Percentiles rank a stretch among this genome's conserved stretches.
These are phyloP conservation scores for Salvelinus alpinus DNA, from an alignment of 2,113 vertebrate species.

Conservation along the genomic window DNA sequence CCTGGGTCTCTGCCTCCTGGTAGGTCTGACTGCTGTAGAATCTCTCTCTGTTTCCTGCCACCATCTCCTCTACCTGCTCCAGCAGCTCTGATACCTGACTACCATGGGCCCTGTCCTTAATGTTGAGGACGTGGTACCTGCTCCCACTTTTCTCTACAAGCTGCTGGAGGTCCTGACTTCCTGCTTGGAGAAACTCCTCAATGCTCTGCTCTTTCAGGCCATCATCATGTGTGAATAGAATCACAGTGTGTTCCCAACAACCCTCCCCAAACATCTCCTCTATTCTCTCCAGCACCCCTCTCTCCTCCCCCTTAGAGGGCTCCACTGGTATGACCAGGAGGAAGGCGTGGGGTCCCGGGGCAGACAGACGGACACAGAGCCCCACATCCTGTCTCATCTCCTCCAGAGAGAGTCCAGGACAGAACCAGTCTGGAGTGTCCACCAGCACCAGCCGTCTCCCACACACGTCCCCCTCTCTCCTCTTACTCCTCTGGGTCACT, in stretches of 20 bases:
- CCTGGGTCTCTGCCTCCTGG: too few species aligned
- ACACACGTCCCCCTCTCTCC: constrained; percentile 14
- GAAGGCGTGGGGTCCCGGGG: constrained; percentile 17
- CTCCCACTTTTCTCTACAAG: constrained; percentile 15
- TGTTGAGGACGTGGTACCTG: too few species aligned
- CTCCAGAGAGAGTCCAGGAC: not conserved
- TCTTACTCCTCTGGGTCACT: constrained; percentile 10
- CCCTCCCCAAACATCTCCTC: constrained; percentile 25
- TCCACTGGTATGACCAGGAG: constrained; percentile 24
- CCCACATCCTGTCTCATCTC: constrained; percentile 11
- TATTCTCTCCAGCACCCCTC: not conserved
- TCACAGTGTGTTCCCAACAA: constrained; percentile 1
- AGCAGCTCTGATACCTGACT: too few species aligned
- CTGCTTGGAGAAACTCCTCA: not conserved
- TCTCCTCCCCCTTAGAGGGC: not conserved
- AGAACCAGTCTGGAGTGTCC: constrained; percentile 33
- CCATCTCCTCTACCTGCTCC: too few species aligned
- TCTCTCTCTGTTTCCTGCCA: too few species aligned
- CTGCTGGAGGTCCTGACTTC: not conserved
- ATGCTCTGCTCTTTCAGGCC: not conserved
- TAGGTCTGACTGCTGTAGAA: too few species aligned
- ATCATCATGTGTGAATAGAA: constrained; percentile 18
- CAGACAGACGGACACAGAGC: constrained; percentile 10
- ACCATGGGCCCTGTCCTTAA: too few species aligned
- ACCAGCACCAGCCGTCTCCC: constrained; percentile 21